phyloP scores from a whole-genome alignment of 2,113 vertebrate genomes.

The Mastomys natalensis region DNA sequence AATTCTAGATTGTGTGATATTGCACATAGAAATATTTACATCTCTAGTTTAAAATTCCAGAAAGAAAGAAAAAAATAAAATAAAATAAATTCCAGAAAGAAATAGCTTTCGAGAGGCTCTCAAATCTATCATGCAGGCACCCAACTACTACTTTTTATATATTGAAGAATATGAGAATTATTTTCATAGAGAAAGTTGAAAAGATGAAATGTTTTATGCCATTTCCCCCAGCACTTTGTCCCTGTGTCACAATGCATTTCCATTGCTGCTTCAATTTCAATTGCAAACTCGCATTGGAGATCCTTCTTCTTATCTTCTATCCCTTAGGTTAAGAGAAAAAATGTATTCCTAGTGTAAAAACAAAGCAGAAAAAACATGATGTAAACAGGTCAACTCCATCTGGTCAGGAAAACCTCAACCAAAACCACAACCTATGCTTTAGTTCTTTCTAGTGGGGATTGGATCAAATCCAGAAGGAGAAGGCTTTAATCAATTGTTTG shows the following conservation, averaged over 20 bases:
- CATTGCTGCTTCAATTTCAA: conserved; percentile 34
- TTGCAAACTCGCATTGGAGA: conserved; percentile 54
- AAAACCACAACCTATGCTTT: conserved; percentile 63
- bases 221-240: conserved; percentile 1
- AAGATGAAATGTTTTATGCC: conserved; percentile 47
- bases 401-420: conserved; percentile 55
- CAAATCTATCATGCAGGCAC: conserved; percentile 52
- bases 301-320: conserved; percentile 50
- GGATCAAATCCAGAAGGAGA: conserved; percentile 61
- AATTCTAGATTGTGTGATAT: not conserved
- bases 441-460: conserved; percentile 52
- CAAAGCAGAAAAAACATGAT: conserved; percentile 22
- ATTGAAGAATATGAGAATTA: conserved; percentile 41
- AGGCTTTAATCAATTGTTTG: conserved; percentile 79
- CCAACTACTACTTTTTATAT: conserved; percentile 54
- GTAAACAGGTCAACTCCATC: conserved; percentile 24
- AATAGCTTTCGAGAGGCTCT: conserved; percentile 55
- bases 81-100: conserved; percentile 61
- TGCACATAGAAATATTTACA: conserved; percentile 56
- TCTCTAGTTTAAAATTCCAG: conserved; percentile 55
- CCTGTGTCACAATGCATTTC: conserved; percentile 64
- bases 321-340: conserved; percentile 65
- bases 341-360: conserved; percentile 44
- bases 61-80: conserved; percentile 40
- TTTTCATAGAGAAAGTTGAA: conserved; percentile 53